Percentiles rank a stretch among this genome's conserved stretches.
Evolutionary conservation across 2,888 invertebrate genomes (phyloP).

Genomic region (Drosophila hamatofila): DNA sequence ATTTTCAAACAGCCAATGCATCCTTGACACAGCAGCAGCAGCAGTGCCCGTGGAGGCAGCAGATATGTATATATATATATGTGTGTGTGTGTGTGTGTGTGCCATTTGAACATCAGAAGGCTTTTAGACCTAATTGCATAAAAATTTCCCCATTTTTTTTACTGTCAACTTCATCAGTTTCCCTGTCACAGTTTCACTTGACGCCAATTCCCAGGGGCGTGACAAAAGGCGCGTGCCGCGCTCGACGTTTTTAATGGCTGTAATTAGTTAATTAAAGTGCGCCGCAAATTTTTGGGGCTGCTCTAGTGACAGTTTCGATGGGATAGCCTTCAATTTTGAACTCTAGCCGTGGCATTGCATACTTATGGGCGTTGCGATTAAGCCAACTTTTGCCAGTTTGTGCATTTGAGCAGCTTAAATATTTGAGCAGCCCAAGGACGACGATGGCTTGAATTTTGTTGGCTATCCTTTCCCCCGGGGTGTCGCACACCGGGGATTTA

Average conservation of each 20-base stretch:
- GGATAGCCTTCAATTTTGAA: constrained; percentile 8
- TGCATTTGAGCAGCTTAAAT: constrained; percentile 63
- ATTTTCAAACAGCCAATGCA: constrained; percentile 28
- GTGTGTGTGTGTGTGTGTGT: not conserved
- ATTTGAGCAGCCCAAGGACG: constrained; percentile 53
- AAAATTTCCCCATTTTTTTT: constrained; percentile 22
- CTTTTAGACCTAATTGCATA: constrained; percentile 71
- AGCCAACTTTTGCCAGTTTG: constrained; percentile 56
- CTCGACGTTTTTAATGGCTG: constrained; percentile 39
- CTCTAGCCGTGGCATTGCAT: constrained; percentile 24
- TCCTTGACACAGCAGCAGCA: constrained; percentile 63
- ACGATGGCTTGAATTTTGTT: constrained; percentile 30
- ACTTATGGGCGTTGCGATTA: constrained; percentile 63
- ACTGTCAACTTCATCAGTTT: constrained; percentile 28
- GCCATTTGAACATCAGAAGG: constrained; percentile 61
- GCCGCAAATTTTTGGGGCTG: constrained; percentile 22
- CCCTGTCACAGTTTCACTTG: constrained; percentile 35
- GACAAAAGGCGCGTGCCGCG: constrained; percentile 31
- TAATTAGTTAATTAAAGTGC: constrained; percentile 55
- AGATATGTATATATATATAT: not conserved
- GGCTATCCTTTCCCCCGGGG: constrained; percentile 2
- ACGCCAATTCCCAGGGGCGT: constrained; percentile 46
- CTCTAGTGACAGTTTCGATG: constrained; percentile 26
- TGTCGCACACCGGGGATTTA: constrained; percentile 50
- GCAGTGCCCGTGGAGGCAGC: not conserved